These are phyloP conservation scores for Ochropleura leucogaster DNA, from an alignment of 2,888 invertebrate species.

Conservation along the genomic window DNA sequence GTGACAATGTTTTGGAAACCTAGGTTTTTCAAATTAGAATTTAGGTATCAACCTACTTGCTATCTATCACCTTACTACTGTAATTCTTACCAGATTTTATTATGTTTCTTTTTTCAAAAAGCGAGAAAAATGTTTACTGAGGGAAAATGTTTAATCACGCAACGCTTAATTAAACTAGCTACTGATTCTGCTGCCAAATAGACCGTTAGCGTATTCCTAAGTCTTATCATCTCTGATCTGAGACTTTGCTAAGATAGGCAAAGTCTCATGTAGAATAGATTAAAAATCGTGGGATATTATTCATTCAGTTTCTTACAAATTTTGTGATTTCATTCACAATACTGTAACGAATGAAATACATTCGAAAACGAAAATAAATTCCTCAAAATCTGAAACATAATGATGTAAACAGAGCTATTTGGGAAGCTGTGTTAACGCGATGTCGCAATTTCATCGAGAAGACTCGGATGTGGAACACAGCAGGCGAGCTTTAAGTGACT, in stretches of 20 bases:
- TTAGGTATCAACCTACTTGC: neutral
- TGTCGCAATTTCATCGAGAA: conserved; percentile 46
- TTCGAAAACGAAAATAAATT: conserved; percentile 11
- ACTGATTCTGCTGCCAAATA: too few species aligned
- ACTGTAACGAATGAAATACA: conserved; percentile 4
- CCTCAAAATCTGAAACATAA: conserved; percentile 29
- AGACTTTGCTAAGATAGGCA: neutral
- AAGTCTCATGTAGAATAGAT: neutral
- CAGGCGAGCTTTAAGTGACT: conserved; percentile 45
- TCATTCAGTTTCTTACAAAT: neutral
- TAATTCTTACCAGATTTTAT: neutral
- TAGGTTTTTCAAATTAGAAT: conserved; percentile 1
- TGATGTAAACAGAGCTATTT: conserved; percentile 37
- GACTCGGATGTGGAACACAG: conserved; percentile 46
- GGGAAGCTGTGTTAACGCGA: conserved; percentile 28
- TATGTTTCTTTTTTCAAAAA: neutral
- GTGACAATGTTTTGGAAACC: too few species aligned
- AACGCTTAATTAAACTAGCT: too few species aligned
- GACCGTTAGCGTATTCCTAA: too few species aligned
- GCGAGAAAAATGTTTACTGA: neutral
- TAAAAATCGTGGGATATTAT: neutral
- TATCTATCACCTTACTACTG: neutral
- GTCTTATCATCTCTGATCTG: too few species aligned
- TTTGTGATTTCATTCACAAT: neutral
- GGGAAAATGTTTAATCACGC: too few species aligned